Evolutionary conservation across 2,888 invertebrate species (phyloP).

Genomic region (Sesamia inferens): DNA sequence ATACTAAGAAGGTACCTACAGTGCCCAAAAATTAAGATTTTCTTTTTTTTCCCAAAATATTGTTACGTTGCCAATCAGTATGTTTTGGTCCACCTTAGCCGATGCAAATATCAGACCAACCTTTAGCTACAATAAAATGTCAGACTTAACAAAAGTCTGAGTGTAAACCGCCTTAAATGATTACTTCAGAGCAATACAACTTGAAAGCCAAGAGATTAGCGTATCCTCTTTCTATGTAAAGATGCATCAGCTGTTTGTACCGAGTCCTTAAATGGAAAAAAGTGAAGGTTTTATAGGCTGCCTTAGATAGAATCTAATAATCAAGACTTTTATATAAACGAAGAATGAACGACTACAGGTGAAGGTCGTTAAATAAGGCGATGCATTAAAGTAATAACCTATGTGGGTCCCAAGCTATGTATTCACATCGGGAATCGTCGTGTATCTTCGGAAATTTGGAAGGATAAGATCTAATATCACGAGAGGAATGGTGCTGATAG

Average conservation of each 20-base stretch:
- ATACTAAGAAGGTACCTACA: too few relatives aligned
- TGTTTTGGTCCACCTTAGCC: too few relatives aligned
- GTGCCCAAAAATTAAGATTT: too few relatives aligned
- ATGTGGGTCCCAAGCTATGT: too few relatives aligned
- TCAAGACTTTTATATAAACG: slow-evolving; percentile 14
- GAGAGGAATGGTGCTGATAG: too few relatives aligned
- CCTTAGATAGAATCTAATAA: slow-evolving; percentile 7
- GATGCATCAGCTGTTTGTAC: slow-evolving; percentile 43
- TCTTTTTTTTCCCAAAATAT: too few relatives aligned
- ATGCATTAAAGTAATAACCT: background rate
- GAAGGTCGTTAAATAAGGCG: background rate
- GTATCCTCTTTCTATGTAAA: slow-evolving; percentile 11
- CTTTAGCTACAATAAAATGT: too few relatives aligned
- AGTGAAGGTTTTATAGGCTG: background rate
- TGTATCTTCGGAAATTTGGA: too few relatives aligned
- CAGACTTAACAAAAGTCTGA: background rate
- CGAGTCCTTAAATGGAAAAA: slow-evolving; percentile 25
- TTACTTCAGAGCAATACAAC: slow-evolving; percentile 40
- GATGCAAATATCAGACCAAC: background rate
- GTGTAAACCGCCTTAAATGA: slow-evolving; percentile 20
- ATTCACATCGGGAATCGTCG: too few relatives aligned
- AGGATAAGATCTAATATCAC: too few relatives aligned
- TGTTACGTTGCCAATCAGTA: too few relatives aligned
- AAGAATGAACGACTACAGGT: background rate
- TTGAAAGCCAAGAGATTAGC: slow-evolving; percentile 33